Percentiles rank a stretch among this genome's conserved stretches.
phyloP scores from a whole-genome alignment of 1,140 invertebrate genomes.

The Leptestheria dahalacensis region DNA sequence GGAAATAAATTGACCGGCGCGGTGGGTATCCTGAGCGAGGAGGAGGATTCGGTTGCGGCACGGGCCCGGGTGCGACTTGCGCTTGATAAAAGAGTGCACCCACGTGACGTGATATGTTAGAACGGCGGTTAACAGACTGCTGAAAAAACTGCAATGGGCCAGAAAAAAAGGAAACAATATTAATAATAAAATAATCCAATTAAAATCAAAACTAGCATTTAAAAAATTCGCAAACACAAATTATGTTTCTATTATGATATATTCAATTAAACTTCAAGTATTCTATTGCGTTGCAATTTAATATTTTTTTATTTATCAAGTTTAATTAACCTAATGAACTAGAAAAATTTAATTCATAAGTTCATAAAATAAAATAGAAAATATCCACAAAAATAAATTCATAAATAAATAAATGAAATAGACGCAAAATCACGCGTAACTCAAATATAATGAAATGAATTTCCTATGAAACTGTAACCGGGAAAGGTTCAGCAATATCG shows the following conservation, averaged over 20 bases:
- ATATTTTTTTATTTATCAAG: conserved; percentile 43
- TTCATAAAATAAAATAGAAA: no score
- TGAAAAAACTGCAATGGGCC: conserved; percentile 70
- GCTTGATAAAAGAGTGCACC: conserved; percentile 52
- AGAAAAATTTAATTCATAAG: no score
- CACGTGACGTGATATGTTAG: conserved; percentile 78
- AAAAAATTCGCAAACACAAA: conserved; percentile 11
- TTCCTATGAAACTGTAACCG: no score
- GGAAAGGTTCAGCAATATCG: no score
- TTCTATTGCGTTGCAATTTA: conserved; percentile 69
- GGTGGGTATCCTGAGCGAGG: background rate
- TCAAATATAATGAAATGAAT: no score
- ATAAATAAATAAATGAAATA: no score
- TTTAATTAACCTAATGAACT: conserved; percentile 25
- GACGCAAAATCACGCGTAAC: no score
- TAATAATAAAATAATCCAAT: conserved; percentile 10
- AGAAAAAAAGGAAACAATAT: conserved; percentile 17
- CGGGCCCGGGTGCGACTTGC: background rate
- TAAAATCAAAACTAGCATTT: conserved; percentile 16
- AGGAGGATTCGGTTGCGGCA: background rate
- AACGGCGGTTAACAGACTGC: conserved; percentile 69
- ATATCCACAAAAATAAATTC: no score
- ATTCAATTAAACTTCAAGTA: background rate
- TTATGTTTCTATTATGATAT: background rate
- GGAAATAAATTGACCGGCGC: background rate